These are phyloP conservation scores for Hippocampus zosterae DNA, from an alignment of 2,113 vertebrate genomes.

Conservation along the genomic window DNA sequence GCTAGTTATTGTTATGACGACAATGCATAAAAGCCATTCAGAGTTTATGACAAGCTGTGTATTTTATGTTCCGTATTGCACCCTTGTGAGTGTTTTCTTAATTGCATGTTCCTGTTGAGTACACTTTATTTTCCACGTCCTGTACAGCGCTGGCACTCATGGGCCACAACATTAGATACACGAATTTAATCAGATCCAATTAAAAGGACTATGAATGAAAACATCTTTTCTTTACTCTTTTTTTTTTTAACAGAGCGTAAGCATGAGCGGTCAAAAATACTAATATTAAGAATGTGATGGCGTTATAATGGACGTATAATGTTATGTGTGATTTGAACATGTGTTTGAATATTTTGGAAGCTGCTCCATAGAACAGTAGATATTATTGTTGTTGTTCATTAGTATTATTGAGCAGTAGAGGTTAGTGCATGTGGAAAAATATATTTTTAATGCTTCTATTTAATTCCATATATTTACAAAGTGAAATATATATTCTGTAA, in stretches of 20 bases:
- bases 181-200: background rate
- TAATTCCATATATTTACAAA: too few species aligned
- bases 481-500: too few species aligned
- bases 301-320: too few species aligned
- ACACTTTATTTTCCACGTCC: slow-evolving; percentile 5
- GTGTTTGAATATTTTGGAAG: background rate
- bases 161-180: background rate
- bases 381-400: too few species aligned
- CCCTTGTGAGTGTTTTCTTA: slow-evolving; percentile 4
- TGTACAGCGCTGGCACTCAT: background rate
- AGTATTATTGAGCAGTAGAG: too few species aligned
- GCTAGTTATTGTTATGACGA: slow-evolving; percentile 2
- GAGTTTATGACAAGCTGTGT: slow-evolving; percentile 2
- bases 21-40: background rate
- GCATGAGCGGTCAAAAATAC: too few species aligned
- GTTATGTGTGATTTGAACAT: too few species aligned
- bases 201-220: background rate
- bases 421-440: too few species aligned
- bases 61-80: background rate
- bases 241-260: too few species aligned
- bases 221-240: background rate
- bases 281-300: too few species aligned
- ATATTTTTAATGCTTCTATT: too few species aligned
- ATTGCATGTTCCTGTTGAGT: slow-evolving; percentile 8
- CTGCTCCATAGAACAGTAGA: background rate